Conservation (phyloP, 1,140 invertebrate genomes). For the Diorhabda sublineata region DNA sequence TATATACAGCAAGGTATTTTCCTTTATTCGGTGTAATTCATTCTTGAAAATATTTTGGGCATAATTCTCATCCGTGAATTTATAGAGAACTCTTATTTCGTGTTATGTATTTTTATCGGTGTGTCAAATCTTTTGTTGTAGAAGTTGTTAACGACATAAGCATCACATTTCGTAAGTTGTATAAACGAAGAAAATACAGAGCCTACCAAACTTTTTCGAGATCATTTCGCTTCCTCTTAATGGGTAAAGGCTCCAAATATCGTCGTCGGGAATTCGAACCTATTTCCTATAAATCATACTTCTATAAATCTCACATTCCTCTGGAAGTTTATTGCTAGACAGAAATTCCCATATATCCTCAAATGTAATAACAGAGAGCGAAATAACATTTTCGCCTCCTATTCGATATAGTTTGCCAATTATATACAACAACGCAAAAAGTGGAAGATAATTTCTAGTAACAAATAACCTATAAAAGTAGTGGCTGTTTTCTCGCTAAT, state of each 20-base stretch:
- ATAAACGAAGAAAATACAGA: conserved; percentile 4
- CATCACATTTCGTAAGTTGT: conserved; percentile 7
- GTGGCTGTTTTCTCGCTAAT: too few species aligned
- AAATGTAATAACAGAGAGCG: conserved; percentile 28
- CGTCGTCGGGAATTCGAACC: conserved; percentile 5
- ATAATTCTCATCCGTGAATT: too few species aligned
- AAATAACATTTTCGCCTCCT: conserved; percentile 22
- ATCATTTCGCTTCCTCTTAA: conserved; percentile 20
- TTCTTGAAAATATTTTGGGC: too few species aligned
- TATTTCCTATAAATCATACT: conserved; percentile 28
- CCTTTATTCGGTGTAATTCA: too few species aligned
- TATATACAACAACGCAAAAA: conserved; percentile 17
- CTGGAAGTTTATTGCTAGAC: conserved; percentile 32
- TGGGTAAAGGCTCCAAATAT: conserved; percentile 19
- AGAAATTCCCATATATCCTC: conserved; percentile 25
- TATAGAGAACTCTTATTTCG: not conserved
- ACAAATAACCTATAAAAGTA: not conserved
- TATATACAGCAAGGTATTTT: too few species aligned
- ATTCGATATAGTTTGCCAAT: conserved; percentile 33
- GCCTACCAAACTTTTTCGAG: conserved; percentile 7
- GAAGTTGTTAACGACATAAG: conserved; percentile 1
- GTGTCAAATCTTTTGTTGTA: not conserved
- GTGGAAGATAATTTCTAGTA: conserved; percentile 6
- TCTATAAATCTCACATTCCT: conserved; percentile 33
- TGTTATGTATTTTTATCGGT: not conserved